Evolutionary conservation across 2,888 invertebrate species (phyloP), one percentile per base, ranked within the genome.

Genomic region (Agrotis clavis): DNA sequence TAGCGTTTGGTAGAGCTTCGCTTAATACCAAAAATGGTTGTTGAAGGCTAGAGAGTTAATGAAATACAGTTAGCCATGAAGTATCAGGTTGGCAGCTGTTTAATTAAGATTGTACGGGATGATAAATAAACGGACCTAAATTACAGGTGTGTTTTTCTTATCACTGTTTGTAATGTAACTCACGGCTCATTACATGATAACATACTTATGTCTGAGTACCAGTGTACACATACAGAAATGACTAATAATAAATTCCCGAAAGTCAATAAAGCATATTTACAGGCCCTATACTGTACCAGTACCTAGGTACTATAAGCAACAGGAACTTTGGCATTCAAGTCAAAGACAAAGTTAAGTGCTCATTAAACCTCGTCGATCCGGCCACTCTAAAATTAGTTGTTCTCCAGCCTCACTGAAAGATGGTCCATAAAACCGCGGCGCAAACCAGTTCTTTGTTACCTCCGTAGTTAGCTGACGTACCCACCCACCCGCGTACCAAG

Each of bases 361-460:
- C 87, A 87, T 86, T 87, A 88, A 88, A 84, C 41, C 41, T 41
- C 81, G 69, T 70, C 70, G 68, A 82, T 76, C 74, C 75, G 67
- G 69, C 68, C 80, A 73, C 75, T 86, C 86, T 89, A 88, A 91
- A 89, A 88, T 88, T 88, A 88, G 84, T 85, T 81, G 82, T 80
- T 66, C 81, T 81, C 82, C 83, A 79, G 70, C 86, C 82, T 81
- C 79, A 77, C 80, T 87, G 85, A 87, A 83, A 84, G 86, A 89
- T 86, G 85, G 84, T 76, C 80, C 84, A 90, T 89, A 89, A 90
- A 88, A 87, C 88, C 88, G 88, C 88, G 85, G 82, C 88, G 88
- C 86, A 92, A 91, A 93, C 92, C 92, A 90, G 92, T 92, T 92
- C 90, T 92, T 91, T 91, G 92, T 91, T 91, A 87, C 85, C 86